phyloP scores from a whole-genome alignment of 2,113 vertebrate genomes.

The Hippocampus abdominalis region DNA sequence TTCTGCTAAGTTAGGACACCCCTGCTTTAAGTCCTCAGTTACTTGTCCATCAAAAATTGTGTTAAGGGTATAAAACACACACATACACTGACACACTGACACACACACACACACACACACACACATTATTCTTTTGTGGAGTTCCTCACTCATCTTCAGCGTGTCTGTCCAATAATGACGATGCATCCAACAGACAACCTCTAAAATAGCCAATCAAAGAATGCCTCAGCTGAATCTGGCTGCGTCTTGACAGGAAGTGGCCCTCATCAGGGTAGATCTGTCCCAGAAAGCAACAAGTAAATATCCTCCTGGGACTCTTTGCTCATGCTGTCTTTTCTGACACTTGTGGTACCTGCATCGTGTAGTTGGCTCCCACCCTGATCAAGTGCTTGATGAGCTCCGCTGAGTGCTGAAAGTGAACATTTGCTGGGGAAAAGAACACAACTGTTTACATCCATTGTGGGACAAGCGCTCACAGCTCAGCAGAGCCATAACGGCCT shows the following conservation, averaged over 20 bases:
- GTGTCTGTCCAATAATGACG: constrained; percentile 75
- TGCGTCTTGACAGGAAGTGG: constrained; percentile 84
- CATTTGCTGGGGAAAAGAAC: constrained; percentile 78
- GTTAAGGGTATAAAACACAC: constrained; percentile 48
- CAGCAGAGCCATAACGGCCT: constrained; percentile 8
- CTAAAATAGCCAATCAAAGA: constrained; percentile 89
- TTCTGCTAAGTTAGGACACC: not conserved
- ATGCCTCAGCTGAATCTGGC: constrained; percentile 85
- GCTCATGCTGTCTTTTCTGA: not conserved
- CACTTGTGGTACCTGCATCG: constrained; percentile 82
- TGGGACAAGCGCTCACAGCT: not conserved
- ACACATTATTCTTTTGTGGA: not conserved
- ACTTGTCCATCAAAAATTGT: constrained; percentile 31
- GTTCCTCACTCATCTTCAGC: constrained; percentile 73
- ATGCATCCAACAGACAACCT: constrained; percentile 83
- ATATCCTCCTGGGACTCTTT: not conserved
- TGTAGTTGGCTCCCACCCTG: constrained; percentile 92
- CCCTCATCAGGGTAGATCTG: constrained; percentile 97
- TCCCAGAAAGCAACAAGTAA: constrained; percentile 8
- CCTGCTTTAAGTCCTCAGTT: constrained; percentile 4
- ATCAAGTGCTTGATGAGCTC: constrained; percentile 95
- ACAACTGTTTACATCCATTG: constrained; percentile 10
- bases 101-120: constrained; percentile 9
- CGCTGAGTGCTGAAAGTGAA: constrained; percentile 96
- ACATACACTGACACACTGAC: constrained; percentile 9